A percentile compares a stretch with the other conserved stretches of the same genome.
These are phyloP conservation scores for Parus major DNA, from an alignment of 2,113 vertebrate genomes.

Conservation along the genomic window DNA sequence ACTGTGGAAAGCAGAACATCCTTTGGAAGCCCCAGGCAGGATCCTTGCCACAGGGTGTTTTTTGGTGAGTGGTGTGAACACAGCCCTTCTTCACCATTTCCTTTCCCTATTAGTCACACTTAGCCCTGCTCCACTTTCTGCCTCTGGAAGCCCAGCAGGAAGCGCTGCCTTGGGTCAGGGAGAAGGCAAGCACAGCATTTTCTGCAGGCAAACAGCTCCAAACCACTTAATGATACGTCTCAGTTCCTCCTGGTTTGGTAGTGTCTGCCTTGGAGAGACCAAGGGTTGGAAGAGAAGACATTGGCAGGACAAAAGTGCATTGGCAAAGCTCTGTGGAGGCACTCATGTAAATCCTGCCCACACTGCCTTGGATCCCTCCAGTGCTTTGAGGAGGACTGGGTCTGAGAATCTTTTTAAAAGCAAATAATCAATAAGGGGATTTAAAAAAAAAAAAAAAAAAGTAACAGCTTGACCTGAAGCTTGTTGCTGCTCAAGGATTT, in stretches of 20 bases:
- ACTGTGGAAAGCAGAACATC: neutral
- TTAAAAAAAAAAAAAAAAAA: neutral
- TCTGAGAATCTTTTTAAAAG: conserved; percentile 8
- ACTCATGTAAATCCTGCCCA: conserved; percentile 24
- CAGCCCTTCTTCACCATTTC: neutral
- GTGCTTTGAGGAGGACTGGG: neutral
- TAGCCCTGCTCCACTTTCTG: neutral
- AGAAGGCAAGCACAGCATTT: conserved; percentile 57
- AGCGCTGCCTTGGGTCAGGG: neutral
- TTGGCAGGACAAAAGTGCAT: conserved; percentile 19
- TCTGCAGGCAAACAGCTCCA: conserved; percentile 46
- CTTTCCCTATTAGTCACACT: neutral
- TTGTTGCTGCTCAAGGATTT: neutral
- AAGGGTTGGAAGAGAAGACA: conserved; percentile 9
- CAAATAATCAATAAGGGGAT: conserved; percentile 13
- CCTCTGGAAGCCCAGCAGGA: neutral
- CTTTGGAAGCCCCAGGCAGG: neutral
- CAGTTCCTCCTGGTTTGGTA: conserved; percentile 33
- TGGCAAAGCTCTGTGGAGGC: conserved; percentile 32
- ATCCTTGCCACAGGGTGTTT: neutral
- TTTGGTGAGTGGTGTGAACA: neutral
- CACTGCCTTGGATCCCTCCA: neutral
- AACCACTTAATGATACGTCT: conserved; percentile 53
- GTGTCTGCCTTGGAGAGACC: conserved; percentile 16
- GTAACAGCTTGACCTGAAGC: neutral